phyloP scores from a whole-genome alignment of 2,888 invertebrate genomes.

The Diadromus collaris region DNA sequence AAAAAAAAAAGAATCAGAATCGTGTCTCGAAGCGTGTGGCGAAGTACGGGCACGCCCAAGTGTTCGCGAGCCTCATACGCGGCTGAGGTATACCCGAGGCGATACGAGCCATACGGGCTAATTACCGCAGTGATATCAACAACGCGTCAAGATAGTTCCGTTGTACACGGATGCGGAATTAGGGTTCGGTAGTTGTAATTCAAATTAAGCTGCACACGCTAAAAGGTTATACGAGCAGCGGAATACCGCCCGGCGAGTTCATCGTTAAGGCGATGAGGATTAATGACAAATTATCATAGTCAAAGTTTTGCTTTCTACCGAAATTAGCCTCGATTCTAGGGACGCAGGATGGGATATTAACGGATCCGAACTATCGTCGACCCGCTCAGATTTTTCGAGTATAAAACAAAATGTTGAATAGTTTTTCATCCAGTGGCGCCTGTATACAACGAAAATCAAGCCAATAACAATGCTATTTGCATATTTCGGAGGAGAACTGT shows the following conservation, averaged over 20 bases:
- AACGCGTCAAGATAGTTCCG: background rate
- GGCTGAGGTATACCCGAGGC: background rate
- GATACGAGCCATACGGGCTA: background rate
- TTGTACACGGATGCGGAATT: background rate
- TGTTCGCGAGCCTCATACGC: background rate
- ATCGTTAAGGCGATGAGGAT: constrained; percentile 38
- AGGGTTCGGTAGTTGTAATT: background rate
- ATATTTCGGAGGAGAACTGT: constrained; percentile 18
- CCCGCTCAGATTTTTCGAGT: too few relatives aligned
- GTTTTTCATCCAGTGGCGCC: too few relatives aligned
- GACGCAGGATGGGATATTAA: too few relatives aligned
- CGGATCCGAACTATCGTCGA: too few relatives aligned
- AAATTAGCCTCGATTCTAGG: background rate
- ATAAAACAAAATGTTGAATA: too few relatives aligned
- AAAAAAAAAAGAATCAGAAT: too few relatives aligned
- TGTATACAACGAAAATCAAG: background rate
- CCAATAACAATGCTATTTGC: constrained; percentile 19
- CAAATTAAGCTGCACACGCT: background rate
- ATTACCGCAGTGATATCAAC: background rate
- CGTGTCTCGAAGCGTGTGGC: background rate
- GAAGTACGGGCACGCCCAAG: background rate
- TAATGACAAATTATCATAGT: constrained; percentile 42
- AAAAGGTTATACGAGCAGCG: background rate
- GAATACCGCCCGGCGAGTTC: constrained; percentile 16
- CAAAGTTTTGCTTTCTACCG: background rate